Conservation (phyloP, 2,888 invertebrate genomes). For the Morpho deidamia region DNA sequence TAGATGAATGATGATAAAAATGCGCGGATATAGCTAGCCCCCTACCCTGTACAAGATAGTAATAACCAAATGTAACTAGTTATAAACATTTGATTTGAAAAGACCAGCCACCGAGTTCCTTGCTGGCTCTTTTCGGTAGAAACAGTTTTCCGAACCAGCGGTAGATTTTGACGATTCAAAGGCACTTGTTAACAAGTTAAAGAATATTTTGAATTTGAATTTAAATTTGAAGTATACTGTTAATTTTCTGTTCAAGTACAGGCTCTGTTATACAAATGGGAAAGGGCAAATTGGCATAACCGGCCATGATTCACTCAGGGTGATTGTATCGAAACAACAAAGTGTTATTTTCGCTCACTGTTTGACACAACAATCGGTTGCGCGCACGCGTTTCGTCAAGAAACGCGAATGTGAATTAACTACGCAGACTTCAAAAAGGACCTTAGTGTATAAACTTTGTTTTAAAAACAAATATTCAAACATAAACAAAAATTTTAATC, state of each 20-base stretch:
- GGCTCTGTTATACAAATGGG: background rate
- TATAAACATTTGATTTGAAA: no score
- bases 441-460: background rate
- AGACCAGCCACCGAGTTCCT: no score
- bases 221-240: background rate
- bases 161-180: no score
- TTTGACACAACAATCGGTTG: background rate
- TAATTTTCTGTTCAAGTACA: background rate
- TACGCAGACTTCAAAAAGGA: background rate
- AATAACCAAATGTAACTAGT: no score
- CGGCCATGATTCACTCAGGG: background rate
- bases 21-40: no score
- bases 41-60: no score
- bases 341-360: constrained; percentile 10
- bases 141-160: no score
- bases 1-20: no score
- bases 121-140: no score
- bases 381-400: background rate
- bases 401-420: background rate
- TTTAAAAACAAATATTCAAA: background rate
- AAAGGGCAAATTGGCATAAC: constrained; percentile 3
- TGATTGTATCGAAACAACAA: constrained; percentile 8
- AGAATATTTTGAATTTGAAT: background rate
- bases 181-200: no score
- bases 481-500: background rate